A percentile compares a stretch with the other conserved stretches of the same genome.
Conservation (phyloP, 2,797 vertebrate species). For the Chrosomus eos region DNA sequence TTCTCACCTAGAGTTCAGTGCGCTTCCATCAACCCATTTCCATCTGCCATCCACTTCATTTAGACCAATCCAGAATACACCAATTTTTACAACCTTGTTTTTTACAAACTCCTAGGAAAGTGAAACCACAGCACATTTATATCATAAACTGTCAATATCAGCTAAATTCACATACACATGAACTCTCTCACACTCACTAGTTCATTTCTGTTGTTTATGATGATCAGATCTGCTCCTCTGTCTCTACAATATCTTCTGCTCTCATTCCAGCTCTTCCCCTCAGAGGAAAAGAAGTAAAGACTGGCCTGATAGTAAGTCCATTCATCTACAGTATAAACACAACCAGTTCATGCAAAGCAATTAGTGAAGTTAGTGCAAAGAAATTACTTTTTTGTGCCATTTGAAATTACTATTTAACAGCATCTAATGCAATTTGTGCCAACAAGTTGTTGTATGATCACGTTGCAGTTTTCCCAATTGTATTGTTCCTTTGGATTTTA, state of each 20-base stretch:
- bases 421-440: no score
- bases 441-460: no score
- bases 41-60: background rate
- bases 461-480: no score
- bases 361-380: no score
- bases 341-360: background rate
- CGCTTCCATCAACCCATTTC: background rate
- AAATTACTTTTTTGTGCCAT: no score
- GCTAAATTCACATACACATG: no score
- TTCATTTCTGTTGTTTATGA: background rate
- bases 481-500: no score
- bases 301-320: background rate
- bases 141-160: no score
- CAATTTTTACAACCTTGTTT: no score
- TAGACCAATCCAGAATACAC: slow-evolving; percentile 6
- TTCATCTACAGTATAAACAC: background rate
- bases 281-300: background rate
- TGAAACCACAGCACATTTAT: no score
- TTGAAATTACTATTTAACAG: no score
- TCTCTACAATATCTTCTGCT: background rate
- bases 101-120: background rate
- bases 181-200: background rate
- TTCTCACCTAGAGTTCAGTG: background rate
- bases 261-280: background rate
- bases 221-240: slow-evolving; percentile 16